Base-by-base conservation (phyloP, 2,797 vertebrate species). In the Gymnocypris eckloni region DNA sequence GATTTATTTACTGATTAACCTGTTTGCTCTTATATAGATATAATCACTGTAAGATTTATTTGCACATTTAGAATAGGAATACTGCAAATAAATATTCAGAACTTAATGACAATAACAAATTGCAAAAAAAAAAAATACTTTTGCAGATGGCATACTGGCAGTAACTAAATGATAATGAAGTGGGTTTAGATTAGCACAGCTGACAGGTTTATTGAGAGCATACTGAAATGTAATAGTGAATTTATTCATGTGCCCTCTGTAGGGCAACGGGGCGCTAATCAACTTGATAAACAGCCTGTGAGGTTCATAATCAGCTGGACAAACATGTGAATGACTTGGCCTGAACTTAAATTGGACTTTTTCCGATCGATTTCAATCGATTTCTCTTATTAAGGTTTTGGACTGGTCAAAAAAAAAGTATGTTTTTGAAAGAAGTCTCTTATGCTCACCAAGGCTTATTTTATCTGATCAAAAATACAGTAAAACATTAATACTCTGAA, bases 271-370 rank as follows among this genome's bases (percentile, higher is more conserved):
- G 33, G 11, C 25, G 54, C 43, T 22, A 22, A 33, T 45, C n/a
- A 79, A 45, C 43, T 20, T 79, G 77, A 79, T n/a, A 61, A 79
- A 79, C 39, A 18, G n/a, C 39, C 18, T 77, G 20, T 59, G 12
- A 59, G 6, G 33, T 59, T 78, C 52, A 79, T 13, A 79, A 28
- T 69, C 28, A 39, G 41, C 22, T 33, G 22, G 7, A 37, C 64
- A 81, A 50, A 33, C 28, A 52, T n/a, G 8, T 64, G 22, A 45
- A 69, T 22, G 15, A 22, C 9, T 18, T 54, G n/a, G 33, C 48
- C 37, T 69, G 61, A 66, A 8, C 22, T 71, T 13, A 15, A 16
- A 66, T 33, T 43, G 4, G 11, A 1, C 45, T 33, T 70, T 54
- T 52, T 28, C 28, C 28, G 28, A 28, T 28, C 25, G 25, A 28